Percentiles rank a stretch among this genome's conserved stretches.
Conservation (phyloP, 1,140 invertebrate species). For the Drosophila parvula region DNA sequence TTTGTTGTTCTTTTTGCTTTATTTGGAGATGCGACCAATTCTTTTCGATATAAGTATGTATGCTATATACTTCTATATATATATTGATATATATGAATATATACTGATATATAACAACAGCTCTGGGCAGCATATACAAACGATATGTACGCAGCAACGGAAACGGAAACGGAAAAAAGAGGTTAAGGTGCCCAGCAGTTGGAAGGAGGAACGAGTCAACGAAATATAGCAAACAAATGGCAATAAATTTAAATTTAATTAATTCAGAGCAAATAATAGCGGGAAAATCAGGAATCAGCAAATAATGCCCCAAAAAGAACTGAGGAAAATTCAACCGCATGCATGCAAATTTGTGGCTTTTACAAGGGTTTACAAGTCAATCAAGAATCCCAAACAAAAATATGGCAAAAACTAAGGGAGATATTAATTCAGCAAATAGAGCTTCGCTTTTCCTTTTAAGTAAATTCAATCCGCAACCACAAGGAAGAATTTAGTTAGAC, state of each 20-base stretch:
- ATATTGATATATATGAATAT: constrained; percentile 36
- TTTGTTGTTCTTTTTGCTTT: constrained; percentile 3
- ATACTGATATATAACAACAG: constrained; percentile 58
- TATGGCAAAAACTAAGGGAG: constrained; percentile 8
- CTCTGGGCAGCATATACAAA: constrained; percentile 50
- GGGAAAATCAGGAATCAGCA: constrained; percentile 35
- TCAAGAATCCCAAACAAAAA: neutral
- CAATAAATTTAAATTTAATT: constrained; percentile 2
- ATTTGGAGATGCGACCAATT: constrained; percentile 55
- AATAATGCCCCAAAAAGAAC: constrained; percentile 41
- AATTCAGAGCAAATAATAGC: constrained; percentile 28
- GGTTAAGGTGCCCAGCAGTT: constrained; percentile 36
- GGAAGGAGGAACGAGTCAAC: constrained; percentile 27
- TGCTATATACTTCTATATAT: constrained; percentile 63
- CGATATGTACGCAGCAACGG: constrained; percentile 40
- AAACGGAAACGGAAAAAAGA: constrained; percentile 19
- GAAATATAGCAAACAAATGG: constrained; percentile 10
- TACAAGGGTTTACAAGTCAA: constrained; percentile 1
- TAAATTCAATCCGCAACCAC: neutral
- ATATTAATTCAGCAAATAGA: neutral
- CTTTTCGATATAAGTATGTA: constrained; percentile 66
- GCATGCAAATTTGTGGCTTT: constrained; percentile 37
- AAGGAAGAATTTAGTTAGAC: neutral
- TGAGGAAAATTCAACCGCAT: constrained; percentile 28
- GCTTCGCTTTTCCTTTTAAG: no score